A percentile compares a stretch with the other conserved stretches of the same genome.
phyloP scores from a whole-genome alignment of 2,888 invertebrate species.

The Meteorus colon region DNA sequence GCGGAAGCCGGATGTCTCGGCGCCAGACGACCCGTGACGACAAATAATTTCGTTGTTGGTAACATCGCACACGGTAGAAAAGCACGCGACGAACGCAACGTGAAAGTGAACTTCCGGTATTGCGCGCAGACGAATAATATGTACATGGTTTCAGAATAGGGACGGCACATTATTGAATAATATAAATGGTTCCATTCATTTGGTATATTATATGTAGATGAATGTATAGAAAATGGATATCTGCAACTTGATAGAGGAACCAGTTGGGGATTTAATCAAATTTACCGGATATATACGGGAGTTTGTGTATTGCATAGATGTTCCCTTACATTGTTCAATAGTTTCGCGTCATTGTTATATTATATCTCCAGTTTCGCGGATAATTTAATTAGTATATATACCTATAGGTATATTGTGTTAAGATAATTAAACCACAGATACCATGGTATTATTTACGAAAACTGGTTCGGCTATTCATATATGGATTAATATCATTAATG shows the following conservation, averaged over 20 bases:
- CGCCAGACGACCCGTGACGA: constrained; percentile 38
- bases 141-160: not conserved
- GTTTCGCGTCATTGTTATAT: not conserved
- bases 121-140: not conserved
- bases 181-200: constrained; percentile 16
- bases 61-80: not conserved
- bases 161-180: constrained; percentile 3
- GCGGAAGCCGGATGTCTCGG: constrained; percentile 42
- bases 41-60: constrained; percentile 35
- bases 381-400: not conserved
- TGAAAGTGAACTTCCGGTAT: not conserved
- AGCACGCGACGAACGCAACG: not conserved
- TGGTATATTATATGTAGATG: not conserved
- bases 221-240: not conserved
- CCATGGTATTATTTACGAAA: not conserved
- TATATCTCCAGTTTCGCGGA: not conserved
- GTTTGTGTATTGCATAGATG: not conserved
- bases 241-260: not conserved
- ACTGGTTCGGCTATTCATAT: not conserved
- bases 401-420: not conserved
- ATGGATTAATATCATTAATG: not conserved
- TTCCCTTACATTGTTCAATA: not conserved
- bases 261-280: not conserved
- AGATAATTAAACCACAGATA: not conserved
- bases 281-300: not conserved